Conservation (phyloP, 2,113 vertebrate species). For the Perca fluviatilis region DNA sequence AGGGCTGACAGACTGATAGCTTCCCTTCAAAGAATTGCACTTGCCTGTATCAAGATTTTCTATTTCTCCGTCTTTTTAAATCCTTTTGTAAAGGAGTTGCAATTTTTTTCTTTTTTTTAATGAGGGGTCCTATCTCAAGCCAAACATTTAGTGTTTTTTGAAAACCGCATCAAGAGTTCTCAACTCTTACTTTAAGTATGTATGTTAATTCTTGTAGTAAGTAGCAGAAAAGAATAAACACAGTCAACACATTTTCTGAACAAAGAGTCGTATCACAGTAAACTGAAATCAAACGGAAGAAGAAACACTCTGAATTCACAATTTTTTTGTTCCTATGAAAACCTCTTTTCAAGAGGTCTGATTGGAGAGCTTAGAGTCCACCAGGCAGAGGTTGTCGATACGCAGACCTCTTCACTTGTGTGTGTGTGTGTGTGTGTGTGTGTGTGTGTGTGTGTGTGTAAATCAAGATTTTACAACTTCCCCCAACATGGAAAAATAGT, state of each 20-base stretch:
- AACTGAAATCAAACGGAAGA: conserved; percentile 79
- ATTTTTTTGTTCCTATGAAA: conserved; percentile 80
- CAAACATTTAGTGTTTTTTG: conserved; percentile 79
- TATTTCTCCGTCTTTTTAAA: conserved; percentile 63
- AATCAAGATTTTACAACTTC: conserved; percentile 81
- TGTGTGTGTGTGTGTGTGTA: conserved; percentile 45
- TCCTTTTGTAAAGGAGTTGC: conserved; percentile 83
- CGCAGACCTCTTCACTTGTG: conserved; percentile 70
- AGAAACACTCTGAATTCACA: conserved; percentile 82
- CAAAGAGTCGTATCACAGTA: conserved; percentile 77
- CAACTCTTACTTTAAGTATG: conserved; percentile 80
- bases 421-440: conserved; percentile 24
- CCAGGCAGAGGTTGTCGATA: conserved; percentile 81
- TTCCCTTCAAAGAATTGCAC: conserved; percentile 99
- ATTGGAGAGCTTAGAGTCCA: conserved; percentile 70
- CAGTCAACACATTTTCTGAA: conserved; percentile 78
- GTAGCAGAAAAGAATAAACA: conserved; percentile 81
- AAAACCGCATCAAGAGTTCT: conserved; percentile 82
- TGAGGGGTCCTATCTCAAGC: conserved; percentile 81
- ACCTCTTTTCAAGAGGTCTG: conserved; percentile 76
- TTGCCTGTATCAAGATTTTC: conserved; percentile 94
- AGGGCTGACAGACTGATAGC: conserved; percentile 99
- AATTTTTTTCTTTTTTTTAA: conserved; percentile 66
- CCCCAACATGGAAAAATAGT: conserved; percentile 69
- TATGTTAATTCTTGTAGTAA: conserved; percentile 79